Percentiles rank a stretch among this genome's conserved stretches.
phyloP scores from a whole-genome alignment of 2,888 invertebrate species.

The Bellardia bayeri region DNA sequence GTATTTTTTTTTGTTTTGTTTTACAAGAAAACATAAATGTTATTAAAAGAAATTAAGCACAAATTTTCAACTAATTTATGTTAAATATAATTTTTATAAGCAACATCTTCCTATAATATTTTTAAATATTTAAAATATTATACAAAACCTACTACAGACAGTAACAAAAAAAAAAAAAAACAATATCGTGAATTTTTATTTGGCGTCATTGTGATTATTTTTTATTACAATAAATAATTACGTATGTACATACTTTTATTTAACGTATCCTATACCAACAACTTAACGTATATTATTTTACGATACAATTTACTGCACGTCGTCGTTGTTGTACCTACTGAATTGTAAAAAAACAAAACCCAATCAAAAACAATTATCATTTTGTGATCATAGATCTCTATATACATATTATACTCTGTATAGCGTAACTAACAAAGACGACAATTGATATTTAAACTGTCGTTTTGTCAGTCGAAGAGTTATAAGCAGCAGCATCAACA shows the following conservation, averaged over 20 bases:
- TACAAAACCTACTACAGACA: not conserved
- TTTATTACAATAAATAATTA: conserved; percentile 60
- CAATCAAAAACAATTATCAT: conserved; percentile 72
- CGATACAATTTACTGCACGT: conserved; percentile 59
- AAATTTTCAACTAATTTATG: not conserved
- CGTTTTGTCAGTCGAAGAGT: conserved; percentile 45
- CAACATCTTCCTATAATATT: not conserved
- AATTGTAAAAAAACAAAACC: conserved; percentile 31
- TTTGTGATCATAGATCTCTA: conserved; percentile 67
- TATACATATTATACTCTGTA: not conserved
- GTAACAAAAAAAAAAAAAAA: not conserved
- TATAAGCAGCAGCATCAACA: conserved; percentile 33
- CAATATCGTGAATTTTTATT: conserved; percentile 65
- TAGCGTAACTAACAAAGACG: conserved; percentile 21
- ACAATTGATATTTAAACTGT: conserved; percentile 21
- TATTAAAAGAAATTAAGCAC: conserved; percentile 4
- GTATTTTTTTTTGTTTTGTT: not conserved
- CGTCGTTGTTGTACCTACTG: conserved; percentile 41
- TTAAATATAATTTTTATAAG: not conserved
- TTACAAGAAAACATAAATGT: not conserved
- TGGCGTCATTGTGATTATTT: conserved; percentile 71
- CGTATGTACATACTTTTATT: conserved; percentile 67
- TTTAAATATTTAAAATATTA: conserved; percentile 2
- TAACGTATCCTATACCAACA: conserved; percentile 1
- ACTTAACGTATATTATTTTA: conserved; percentile 5